Evolutionary conservation across 2,113 vertebrate species (phyloP), one percentile per base, ranked within the genome.

Genomic region (Rana temporaria): DNA sequence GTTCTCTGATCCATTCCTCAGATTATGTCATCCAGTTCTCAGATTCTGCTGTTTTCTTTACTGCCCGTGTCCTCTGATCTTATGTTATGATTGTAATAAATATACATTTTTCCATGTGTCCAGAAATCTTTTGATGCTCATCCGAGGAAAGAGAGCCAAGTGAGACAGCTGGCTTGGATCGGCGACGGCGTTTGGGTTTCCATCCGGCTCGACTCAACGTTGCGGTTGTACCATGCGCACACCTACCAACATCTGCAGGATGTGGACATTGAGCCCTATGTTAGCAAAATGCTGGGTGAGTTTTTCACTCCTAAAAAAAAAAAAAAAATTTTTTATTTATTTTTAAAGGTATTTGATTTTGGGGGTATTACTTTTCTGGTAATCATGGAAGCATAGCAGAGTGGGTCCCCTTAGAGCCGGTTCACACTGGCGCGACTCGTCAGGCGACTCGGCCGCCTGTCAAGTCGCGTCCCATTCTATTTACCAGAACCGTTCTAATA

Each of bases 231-330:
- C 87, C 96, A 97, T 0, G 96, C 95, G 0, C 96, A 97, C 88
- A 97, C 96, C 2, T 94, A 95, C 34, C 96, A 97, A 68, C 96
- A 97, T 80, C 91, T 97, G 4, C 96, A 97, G 88, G 96, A 97
- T n/a, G 95, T 96, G 62, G 96, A 97, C 91, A 97, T 97, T 48
- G 96, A 97, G 82, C 96, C 96, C 75, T 97, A 97, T 16, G 96
- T 97, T 78, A 97, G 96, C 94, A 97, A 97, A 91, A 97, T 97
- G 96, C 88, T 97, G 6, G 96, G 96, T 97, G 86, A 92, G 95
- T 67, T 30, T 30, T 30, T 3, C 26, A 30, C 26, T 30, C 26
- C n/a, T n/a, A n/a, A n/a, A n/a, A n/a, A n/a, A n/a, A n/a, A n/a
- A n/a, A n/a, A n/a, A n/a, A n/a, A n/a, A n/a, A n/a, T n/a, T n/a